Evolutionary conservation across 2,797 vertebrate species (phyloP).

Genomic region (Liparis tanakae): DNA sequence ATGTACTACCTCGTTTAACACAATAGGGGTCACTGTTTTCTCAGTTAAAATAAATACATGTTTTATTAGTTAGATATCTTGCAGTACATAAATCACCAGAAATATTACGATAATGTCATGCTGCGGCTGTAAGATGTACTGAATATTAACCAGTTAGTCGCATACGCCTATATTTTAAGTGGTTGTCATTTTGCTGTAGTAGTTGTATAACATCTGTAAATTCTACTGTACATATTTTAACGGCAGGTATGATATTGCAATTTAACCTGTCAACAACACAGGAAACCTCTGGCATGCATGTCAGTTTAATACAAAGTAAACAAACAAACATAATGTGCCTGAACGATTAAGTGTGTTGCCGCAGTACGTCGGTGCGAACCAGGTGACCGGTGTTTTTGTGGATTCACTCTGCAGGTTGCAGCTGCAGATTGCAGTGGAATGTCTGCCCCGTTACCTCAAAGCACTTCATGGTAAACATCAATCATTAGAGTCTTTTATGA

Average conservation of each 20-base stretch:
- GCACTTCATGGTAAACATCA: slow-evolving; percentile 70
- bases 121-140: neutral
- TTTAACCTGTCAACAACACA: neutral
- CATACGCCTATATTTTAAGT: neutral
- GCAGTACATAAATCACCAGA: neutral
- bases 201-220: neutral
- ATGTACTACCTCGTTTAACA: neutral
- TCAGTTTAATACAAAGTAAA: neutral
- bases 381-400: slow-evolving; percentile 11
- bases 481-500: slow-evolving; percentile 75
- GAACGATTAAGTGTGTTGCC: neutral
- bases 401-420: slow-evolving; percentile 38
- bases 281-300: neutral
- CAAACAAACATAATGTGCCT: neutral
- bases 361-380: neutral
- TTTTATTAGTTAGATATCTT: neutral
- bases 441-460: slow-evolving; percentile 55
- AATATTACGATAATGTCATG: neutral
- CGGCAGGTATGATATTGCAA: neutral
- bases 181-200: neutral
- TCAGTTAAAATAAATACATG: slow-evolving; percentile 9
- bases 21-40: slow-evolving; percentile 64
- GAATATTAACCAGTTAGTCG: neutral
- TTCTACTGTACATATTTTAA: neutral
- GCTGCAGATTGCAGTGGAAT: slow-evolving; percentile 61